Evolutionary conservation across 2,113 vertebrate species (phyloP).

Genomic region (Bambusicola thoracicus): DNA sequence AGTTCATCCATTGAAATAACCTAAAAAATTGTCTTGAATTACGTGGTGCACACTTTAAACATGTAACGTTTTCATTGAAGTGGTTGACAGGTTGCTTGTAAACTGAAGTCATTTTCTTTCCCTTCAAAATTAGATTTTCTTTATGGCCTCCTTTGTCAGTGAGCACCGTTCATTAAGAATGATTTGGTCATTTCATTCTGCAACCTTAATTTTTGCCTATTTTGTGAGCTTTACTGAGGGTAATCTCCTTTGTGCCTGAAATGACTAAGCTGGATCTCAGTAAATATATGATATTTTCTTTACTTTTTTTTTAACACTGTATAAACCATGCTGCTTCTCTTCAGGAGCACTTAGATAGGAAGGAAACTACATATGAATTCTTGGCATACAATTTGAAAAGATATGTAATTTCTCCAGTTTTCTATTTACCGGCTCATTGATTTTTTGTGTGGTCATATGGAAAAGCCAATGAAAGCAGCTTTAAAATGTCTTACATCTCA

Average conservation of each 20-base stretch:
- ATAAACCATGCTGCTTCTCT: not conserved
- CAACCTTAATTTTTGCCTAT: not conserved
- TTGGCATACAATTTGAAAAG: not conserved
- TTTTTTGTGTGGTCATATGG: not conserved
- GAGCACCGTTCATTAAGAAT: not conserved
- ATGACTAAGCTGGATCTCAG: not conserved
- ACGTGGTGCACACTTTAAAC: not conserved
- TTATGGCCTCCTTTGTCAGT: constrained; percentile 33
- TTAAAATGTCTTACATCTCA: not conserved
- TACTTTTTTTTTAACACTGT: not conserved
- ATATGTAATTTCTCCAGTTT: not conserved
- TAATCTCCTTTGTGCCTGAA: not conserved
- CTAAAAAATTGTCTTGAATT: constrained; percentile 10
- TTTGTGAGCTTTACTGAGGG: not conserved
- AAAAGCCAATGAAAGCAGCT: not conserved
- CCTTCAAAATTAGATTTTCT: constrained; percentile 38
- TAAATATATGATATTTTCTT: not conserved
- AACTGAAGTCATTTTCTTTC: constrained; percentile 2
- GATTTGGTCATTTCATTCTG: constrained; percentile 11
- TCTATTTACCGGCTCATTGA: not conserved
- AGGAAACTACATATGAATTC: not conserved
- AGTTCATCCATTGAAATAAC: not conserved
- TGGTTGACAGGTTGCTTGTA: constrained; percentile 34
- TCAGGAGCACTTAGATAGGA: not conserved
- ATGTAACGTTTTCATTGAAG: constrained; percentile 50